Conservation (phyloP, 2,797 vertebrate genomes). For the Percopsis omiscomaycus region DNA sequence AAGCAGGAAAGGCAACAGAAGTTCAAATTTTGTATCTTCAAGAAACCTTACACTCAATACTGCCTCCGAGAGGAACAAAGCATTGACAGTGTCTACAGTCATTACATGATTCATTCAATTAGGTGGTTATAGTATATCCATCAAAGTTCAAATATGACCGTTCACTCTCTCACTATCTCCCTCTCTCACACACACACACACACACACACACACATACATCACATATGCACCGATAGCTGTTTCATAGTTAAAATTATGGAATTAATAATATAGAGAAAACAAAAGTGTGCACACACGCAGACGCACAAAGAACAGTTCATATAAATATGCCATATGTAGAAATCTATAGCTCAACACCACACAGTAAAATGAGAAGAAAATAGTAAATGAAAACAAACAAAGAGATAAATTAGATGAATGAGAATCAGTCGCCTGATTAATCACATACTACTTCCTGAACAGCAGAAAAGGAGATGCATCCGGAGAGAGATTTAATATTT, state of each 20-base stretch:
- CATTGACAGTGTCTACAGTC: constrained; percentile 49
- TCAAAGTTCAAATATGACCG: constrained; percentile 50
- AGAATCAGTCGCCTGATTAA: constrained; percentile 8
- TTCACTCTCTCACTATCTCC: constrained; percentile 2
- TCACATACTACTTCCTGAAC: constrained; percentile 32
- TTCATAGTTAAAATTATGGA: constrained; percentile 56
- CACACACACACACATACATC: constrained; percentile 31
- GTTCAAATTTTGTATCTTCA: constrained; percentile 49
- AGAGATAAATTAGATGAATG: too few species aligned
- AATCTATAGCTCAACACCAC: constrained; percentile 13
- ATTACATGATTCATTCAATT: constrained; percentile 34
- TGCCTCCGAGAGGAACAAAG: constrained; percentile 33
- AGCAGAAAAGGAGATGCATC: constrained; percentile 46
- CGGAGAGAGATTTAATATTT: constrained; percentile 55
- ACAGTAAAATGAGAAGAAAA: too few species aligned
- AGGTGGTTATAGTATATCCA: constrained; percentile 28
- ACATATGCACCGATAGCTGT: constrained; percentile 30
- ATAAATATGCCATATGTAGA: background rate
- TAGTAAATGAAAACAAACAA: too few species aligned
- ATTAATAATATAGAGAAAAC: constrained; percentile 58
- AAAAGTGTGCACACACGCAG: constrained; percentile 41
- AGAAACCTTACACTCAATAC: constrained; percentile 39
- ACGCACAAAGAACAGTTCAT: too few species aligned
- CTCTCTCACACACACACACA: too few species aligned
- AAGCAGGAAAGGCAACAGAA: constrained; percentile 53